Base-by-base conservation (phyloP, 2,113 vertebrate species). In the Odocoileus virginianus region DNA sequence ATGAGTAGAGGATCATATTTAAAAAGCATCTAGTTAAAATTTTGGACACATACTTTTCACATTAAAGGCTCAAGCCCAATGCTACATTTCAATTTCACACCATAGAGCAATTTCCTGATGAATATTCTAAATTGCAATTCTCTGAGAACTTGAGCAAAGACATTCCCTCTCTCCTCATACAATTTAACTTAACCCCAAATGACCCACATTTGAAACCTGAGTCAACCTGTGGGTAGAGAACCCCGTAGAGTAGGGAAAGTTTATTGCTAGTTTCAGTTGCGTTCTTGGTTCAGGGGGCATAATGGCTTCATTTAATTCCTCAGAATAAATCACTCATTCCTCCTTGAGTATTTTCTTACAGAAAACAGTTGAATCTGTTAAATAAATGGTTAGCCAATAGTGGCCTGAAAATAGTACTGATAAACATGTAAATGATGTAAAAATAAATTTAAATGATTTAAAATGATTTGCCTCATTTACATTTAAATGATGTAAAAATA, bases 61-160 rank as follows among this genome's bases (percentile, higher is more conserved):
- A 93, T 91, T 91, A 97, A 95, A 94, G 58, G 30, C 21, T 82
- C 87, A 76, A 81, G 45, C 8, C 50, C 36, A 74, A 43, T 60
- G 7, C 23, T 30, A 85, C 36, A 52, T 84, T 95, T 96, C 54
- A 97, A 64, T 96, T 95, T 96, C 33, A 89, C 96, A 91, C 55
- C 19, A 78, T 5, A 78, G n/a, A 89, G 50, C 36, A 91, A 88
- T 89, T 90, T 95, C 79, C 60, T 91, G 36, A 81, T 14, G n/a
- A 78, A 40, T 95, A 76, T 96, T 92, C 28, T 64, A 88, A 91
- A 76, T 12, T 67, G 6, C 64, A 96, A 6, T 94, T 43, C 21
- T 81, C 47, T 60, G 36, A 76, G 52, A 94, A 91, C n/a, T 43
- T 54, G 28, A 58, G 27, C 52, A 93, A 93, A 81, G 33, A 30